Evolutionary conservation across 2,113 vertebrate species (phyloP), one percentile per base, ranked within the genome.

Genomic region (Stegostoma tigrinum): DNA sequence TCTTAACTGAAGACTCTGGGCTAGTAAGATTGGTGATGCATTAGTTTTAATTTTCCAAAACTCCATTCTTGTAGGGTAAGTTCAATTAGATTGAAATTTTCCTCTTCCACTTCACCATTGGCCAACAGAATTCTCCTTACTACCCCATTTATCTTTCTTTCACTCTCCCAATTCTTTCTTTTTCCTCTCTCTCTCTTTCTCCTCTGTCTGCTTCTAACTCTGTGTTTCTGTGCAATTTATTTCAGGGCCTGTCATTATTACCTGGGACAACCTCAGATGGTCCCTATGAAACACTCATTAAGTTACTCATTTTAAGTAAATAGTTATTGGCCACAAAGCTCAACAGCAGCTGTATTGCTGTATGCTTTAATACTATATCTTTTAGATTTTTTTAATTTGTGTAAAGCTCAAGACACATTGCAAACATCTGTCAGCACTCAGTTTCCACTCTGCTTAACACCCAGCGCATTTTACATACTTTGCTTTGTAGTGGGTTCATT

Each of bases 401-500:
- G 89, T 38, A 67, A 93, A n/a, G 66, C n/a, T 23, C n/a, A n/a
- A 67, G 89, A 93, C 89, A 67, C 89, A 67, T 93, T 93, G 89
- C 61, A 93, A 93, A 93, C 89, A 93, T 93, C 89, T 93, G 89
- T 93, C 89, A 93, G 61, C 34, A 21, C 61, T 93, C 61, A 66
- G 89, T 93, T 93, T 93, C 34, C 89, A 93, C 19, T 21, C 61
- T n/a, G n/a, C 89, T 38, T 93, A 93, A 93, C 89, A 93, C 34
- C 34, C 61, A 93, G n/a, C 6, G 61, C 6, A 17, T 67, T 93
- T 61, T 90, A 64, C 89, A 64, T 91, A 64, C 55, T 66, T 93
- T 93, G 30, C 89, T 93, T 93, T 93, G 89, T 93, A 67, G 89
- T 93, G 89, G 64, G 34, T 67, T 93, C 89, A 93, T 93, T 93